Percentiles rank a stretch among this genome's conserved stretches.
These are phyloP conservation scores for Ashinkailepas kermadecensis DNA, from an alignment of 2,888 invertebrate species.

Conservation along the genomic window DNA sequence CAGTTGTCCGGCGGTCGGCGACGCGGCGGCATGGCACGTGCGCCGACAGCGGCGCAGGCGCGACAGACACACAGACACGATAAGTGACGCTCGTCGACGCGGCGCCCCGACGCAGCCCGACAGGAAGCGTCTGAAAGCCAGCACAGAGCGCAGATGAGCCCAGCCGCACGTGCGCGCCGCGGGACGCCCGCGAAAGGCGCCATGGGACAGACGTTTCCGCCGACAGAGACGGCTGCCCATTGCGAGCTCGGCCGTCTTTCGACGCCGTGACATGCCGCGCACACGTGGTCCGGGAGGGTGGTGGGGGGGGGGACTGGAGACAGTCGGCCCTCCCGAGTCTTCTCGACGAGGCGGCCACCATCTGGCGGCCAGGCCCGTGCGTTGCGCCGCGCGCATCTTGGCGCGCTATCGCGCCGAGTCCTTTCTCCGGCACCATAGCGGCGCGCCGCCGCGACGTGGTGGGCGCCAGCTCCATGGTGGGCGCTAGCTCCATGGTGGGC, in stretches of 20 bases:
- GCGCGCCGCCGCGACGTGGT: neutral
- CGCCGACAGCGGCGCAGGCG: too few relatives aligned
- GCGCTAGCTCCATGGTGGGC: too few relatives aligned
- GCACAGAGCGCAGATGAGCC: neutral
- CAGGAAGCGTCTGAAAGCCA: neutral
- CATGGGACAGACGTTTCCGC: slow-evolving; percentile 21
- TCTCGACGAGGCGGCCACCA: neutral
- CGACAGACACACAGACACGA: too few relatives aligned
- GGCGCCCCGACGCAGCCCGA: neutral
- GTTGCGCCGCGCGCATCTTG: neutral
- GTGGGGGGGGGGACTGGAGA: neutral
- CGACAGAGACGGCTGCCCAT: too few relatives aligned
- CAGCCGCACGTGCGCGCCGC: slow-evolving; percentile 26
- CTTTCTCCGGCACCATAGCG: neutral
- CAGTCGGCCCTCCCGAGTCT: neutral
- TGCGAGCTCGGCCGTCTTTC: slow-evolving; percentile 24
- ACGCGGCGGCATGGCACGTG: too few relatives aligned
- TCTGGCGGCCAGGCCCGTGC: neutral
- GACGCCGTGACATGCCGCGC: slow-evolving; percentile 28
- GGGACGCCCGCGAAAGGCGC: slow-evolving; percentile 25
- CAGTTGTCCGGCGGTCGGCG: too few relatives aligned
- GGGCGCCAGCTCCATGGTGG: too few relatives aligned
- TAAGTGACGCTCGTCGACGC: too few relatives aligned
- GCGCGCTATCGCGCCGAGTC: neutral
- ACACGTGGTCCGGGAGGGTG: neutral